Percentiles rank a stretch among this genome's conserved stretches.
These are phyloP conservation scores for Leptinotarsa peninsularis DNA, from an alignment of 2,888 invertebrate species.

Conservation along the genomic window DNA sequence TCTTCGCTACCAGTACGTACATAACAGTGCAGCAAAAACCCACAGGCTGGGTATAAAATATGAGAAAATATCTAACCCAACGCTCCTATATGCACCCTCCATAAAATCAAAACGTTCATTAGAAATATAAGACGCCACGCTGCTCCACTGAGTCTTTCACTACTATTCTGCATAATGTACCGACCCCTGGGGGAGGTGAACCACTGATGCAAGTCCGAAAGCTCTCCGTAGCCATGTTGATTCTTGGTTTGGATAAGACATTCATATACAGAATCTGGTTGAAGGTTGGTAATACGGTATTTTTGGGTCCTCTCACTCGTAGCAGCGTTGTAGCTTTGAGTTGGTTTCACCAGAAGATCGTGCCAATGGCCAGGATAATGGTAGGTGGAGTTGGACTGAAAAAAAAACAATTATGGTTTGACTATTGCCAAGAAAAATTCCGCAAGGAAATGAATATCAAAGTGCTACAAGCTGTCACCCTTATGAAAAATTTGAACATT, in stretches of 20 bases:
- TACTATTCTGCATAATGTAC: slow-evolving; percentile 46
- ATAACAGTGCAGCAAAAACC: neutral
- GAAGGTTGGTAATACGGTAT: slow-evolving; percentile 67
- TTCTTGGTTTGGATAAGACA: slow-evolving; percentile 71
- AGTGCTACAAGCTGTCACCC: too few relatives aligned
- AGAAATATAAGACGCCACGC: neutral
- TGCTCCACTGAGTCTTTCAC: neutral
- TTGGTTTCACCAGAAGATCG: slow-evolving; percentile 67
- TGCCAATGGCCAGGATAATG: slow-evolving; percentile 70
- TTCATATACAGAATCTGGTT: slow-evolving; percentile 70
- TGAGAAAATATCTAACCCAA: neutral
- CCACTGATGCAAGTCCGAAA: slow-evolving; percentile 70
- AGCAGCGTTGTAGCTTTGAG: slow-evolving; percentile 60
- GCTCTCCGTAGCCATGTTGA: slow-evolving; percentile 70
- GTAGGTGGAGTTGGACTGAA: slow-evolving; percentile 68
- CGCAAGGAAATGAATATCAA: too few relatives aligned
- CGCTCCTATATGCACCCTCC: neutral
- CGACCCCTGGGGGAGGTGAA: slow-evolving; percentile 65
- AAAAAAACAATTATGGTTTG: slow-evolving; percentile 29
- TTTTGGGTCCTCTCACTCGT: slow-evolving; percentile 64
- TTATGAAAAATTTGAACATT: too few relatives aligned
- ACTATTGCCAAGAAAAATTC: too few relatives aligned
- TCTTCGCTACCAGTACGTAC: neutral
- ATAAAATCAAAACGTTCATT: neutral
- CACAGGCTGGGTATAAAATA: neutral